A percentile compares a stretch with the other conserved stretches of the same genome.
Evolutionary conservation across 2,888 invertebrate genomes (phyloP).

Genomic region (Cheilosia vulpina): DNA sequence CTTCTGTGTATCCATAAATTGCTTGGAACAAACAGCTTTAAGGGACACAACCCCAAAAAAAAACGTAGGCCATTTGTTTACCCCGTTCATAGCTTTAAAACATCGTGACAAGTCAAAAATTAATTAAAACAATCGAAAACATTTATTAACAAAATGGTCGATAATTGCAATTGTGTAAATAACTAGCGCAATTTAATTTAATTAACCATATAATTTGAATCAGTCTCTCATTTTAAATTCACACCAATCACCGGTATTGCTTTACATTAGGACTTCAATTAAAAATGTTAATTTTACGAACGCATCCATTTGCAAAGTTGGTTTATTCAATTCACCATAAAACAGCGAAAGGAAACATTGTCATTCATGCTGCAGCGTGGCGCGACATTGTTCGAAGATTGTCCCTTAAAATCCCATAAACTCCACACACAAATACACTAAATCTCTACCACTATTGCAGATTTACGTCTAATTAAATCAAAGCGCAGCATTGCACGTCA

Average conservation of each 20-base stretch:
- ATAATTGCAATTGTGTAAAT: slow-evolving; percentile 32
- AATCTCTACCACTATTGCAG: background rate
- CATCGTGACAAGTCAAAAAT: background rate
- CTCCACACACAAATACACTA: background rate
- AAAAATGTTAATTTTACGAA: background rate
- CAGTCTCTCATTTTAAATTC: background rate
- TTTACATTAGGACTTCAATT: background rate
- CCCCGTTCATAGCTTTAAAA: no score
- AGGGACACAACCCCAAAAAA: no score
- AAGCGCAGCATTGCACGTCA: slow-evolving; percentile 24
- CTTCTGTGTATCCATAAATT: no score
- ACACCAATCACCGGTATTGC: background rate
- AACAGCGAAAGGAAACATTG: background rate
- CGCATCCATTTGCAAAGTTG: background rate
- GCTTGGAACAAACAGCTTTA: no score
- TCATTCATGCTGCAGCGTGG: no score
- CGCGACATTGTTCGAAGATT: background rate
- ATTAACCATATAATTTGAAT: slow-evolving; percentile 9
- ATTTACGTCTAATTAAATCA: slow-evolving; percentile 57
- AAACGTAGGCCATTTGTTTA: no score
- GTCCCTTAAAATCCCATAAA: slow-evolving; percentile 3
- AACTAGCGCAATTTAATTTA: slow-evolving; percentile 12
- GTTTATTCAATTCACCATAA: background rate
- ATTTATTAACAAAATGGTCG: background rate
- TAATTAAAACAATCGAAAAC: background rate